Evolutionary conservation across 1,140 invertebrate genomes (phyloP), one percentile per base, ranked within the genome.

Genomic region (Aphidius ervi): DNA sequence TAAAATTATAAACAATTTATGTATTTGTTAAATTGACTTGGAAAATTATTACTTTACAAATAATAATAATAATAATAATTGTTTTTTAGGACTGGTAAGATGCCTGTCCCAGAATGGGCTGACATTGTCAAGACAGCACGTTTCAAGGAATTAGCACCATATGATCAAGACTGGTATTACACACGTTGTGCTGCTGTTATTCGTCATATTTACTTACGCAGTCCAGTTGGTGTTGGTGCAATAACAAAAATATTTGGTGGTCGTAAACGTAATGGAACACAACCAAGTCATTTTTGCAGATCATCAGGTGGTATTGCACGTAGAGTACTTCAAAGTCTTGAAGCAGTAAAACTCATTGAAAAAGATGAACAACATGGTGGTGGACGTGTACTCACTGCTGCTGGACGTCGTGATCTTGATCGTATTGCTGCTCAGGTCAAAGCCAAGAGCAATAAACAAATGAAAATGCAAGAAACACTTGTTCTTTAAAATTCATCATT

Each of bases 131-230:
- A 99, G 78, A 93, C 93, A 23, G 95, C 89, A 56, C 87, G 88
- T 68, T 93, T 89, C 84, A 99, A 99, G 82, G 97, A 99, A 81
- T 81, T 99, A 65, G 94, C 96, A 49, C 97, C 97, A 1, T 97
- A 95, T 69, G 95, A 99, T 79, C 91, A 93, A 53, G 97, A 99
- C 74, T 99, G 97, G 97, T 99, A 93, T 77, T 99, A 94, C 74
- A 90, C 91, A 46, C 84, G 97, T 66, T 95, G 94, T 81, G 93
- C 95, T 58, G 94, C 94, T 10, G 83, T 97, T 53, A 89, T 95
- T 53, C 84, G 97, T 67, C 96, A 98, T 75, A 88, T 99, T 70
- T 99, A 99, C 81, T 90, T 98, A 70, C 85, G 95, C 62, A 91
- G 92, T 23, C 95, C 97, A 16, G 88, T 94, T 73, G 97, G 96